A percentile compares a stretch with the other conserved stretches of the same genome.
Conservation (phyloP, 92 coral and sea anemone genomes). For the Siderastrea siderea region DNA sequence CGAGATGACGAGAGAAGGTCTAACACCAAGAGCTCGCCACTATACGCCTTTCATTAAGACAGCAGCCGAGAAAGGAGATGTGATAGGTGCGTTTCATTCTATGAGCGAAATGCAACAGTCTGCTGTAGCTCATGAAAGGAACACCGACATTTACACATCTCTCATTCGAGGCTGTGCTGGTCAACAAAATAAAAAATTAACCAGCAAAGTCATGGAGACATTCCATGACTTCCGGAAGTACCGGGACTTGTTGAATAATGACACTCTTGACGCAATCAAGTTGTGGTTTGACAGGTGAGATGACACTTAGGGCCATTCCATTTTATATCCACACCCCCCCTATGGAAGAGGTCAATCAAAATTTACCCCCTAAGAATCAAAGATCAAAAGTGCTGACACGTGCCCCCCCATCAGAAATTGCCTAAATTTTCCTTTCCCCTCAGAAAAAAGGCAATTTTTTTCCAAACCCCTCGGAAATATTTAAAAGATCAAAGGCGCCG, state of each 20-base stretch:
- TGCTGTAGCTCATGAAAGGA: background rate
- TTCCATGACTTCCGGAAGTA: slow-evolving; percentile 42
- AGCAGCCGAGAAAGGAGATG: slow-evolving; percentile 69
- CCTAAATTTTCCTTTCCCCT: too few relatives aligned
- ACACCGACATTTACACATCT: slow-evolving; percentile 25
- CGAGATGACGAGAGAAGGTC: slow-evolving; percentile 59
- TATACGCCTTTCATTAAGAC: slow-evolving; percentile 60
- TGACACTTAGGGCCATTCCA: background rate
- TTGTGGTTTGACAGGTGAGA: slow-evolving; percentile 71
- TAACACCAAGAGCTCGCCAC: slow-evolving; percentile 59
- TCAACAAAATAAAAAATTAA: background rate
- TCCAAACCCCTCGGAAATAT: too few relatives aligned
- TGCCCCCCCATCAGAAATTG: too few relatives aligned
- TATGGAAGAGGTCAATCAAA: too few relatives aligned
- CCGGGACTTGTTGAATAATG: slow-evolving; percentile 32
- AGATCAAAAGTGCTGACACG: too few relatives aligned
- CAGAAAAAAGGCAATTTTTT: too few relatives aligned
- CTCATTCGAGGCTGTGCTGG: slow-evolving; percentile 71
- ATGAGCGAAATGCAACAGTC: slow-evolving; percentile 69
- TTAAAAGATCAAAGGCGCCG: too few relatives aligned
- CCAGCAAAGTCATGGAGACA: slow-evolving; percentile 41
- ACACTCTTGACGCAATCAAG: slow-evolving; percentile 45
- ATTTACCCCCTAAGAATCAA: too few relatives aligned
- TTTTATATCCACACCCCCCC: too few relatives aligned
- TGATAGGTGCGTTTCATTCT: slow-evolving; percentile 57